Base-by-base conservation (phyloP, 2,113 vertebrate species). In the Muscicapa adusta region DNA sequence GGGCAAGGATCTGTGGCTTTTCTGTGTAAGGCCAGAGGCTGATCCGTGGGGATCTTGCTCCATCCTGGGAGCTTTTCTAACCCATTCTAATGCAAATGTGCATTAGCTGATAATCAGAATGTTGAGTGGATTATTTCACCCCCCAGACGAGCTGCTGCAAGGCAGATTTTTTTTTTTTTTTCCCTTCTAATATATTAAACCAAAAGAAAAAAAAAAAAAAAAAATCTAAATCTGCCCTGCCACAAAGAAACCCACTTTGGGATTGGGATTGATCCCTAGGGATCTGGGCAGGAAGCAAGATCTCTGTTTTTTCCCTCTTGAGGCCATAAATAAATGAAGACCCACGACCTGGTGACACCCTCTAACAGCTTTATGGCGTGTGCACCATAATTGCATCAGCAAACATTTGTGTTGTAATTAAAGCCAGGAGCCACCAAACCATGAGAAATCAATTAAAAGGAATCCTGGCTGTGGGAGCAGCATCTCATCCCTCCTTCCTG, bases 51-150 rank as follows among this genome's bases (percentile, higher is more conserved):
- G 92, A 91, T 93, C 95, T 47, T 6, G 50, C 88, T 92, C 60
- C 84, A 80, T 86, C 83, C 79, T 0, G 14, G 92, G 83, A 90
- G 92, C 92, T 93, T 61, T 54, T 57, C 57, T 14, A 17, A 45
- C 90, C 92, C 70, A 90, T 94, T 94, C 68, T 94, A 22, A 95
- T 93, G 88, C 88, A 94, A 96, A 96, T 96, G 83, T 18, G 18
- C 58, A 14, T 85, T 68, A 94, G 91, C 73, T 73, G 94, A 84
- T 96, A 94, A 91, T 91, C 96, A 31, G 67, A 51, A 60, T 16
- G 88, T 77, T 40, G 94, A 96, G 83, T 77, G 92, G 91, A 92
- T 94, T 96, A 89, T 95, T 96, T 96, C 91, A 84, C 88, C 88
- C 88, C 76, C 91, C 79, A 74, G 91, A 83, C 16, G 71, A 95